A percentile compares a stretch with the other conserved stretches of the same genome.
Conservation (phyloP, 2,113 vertebrate genomes). For the Caranx ignobilis region DNA sequence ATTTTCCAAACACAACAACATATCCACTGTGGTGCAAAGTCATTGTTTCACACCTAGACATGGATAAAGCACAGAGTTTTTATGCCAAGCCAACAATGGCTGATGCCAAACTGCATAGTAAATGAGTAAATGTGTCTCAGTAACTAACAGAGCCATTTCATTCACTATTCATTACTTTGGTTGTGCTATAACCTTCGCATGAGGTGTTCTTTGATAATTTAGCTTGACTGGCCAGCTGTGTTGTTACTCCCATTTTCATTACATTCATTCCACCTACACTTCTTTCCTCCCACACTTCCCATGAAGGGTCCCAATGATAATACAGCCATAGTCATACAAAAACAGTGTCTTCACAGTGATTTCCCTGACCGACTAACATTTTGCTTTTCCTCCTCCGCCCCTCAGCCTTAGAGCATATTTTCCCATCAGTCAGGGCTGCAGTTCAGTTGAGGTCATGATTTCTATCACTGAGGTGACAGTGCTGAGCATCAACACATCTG, state of each 20-base stretch:
- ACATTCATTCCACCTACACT: slow-evolving; percentile 54
- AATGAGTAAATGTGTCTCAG: background rate
- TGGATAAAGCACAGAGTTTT: background rate
- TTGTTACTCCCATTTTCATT: slow-evolving; percentile 77
- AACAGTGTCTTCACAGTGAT: slow-evolving; percentile 43
- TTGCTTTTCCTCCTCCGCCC: background rate
- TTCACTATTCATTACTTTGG: slow-evolving; percentile 46
- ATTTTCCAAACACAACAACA: background rate
- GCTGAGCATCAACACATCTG: slow-evolving; percentile 14
- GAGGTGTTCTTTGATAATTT: slow-evolving; percentile 56
- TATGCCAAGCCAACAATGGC: background rate
- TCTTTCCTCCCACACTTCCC: slow-evolving; percentile 54
- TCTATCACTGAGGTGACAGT: background rate
- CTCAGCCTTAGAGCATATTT: slow-evolving; percentile 12
- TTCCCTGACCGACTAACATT: slow-evolving; percentile 32
- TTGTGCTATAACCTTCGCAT: slow-evolving; percentile 48
- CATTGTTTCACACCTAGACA: background rate
- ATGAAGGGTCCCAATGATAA: slow-evolving; percentile 61
- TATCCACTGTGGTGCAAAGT: background rate
- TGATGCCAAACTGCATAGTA: background rate
- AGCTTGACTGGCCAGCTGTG: slow-evolving; percentile 67
- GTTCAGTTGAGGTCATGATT: slow-evolving; percentile 39
- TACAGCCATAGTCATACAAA: slow-evolving; percentile 35
- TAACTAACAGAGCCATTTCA: slow-evolving; percentile 19
- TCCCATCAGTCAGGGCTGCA: slow-evolving; percentile 11